Conservation (phyloP, 2,113 vertebrate genomes). For the Nerophis ophidion region DNA sequence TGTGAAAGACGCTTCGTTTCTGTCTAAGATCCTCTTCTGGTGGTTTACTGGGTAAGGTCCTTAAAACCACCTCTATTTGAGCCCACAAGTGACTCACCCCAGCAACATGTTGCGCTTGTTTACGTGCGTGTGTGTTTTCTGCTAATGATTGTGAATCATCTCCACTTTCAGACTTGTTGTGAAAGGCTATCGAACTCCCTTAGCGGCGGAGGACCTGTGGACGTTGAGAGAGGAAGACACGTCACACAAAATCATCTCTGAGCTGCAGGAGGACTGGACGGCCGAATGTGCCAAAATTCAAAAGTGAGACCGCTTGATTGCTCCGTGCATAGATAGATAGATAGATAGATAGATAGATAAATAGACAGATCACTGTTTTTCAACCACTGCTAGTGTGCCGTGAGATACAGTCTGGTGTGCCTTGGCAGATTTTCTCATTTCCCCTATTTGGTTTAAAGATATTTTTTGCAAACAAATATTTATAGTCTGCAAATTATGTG, state of each 20-base stretch:
- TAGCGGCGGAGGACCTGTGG: conserved; percentile 82
- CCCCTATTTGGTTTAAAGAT: no score
- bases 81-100: conserved; percentile 35
- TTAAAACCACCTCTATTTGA: conserved; percentile 41
- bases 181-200: conserved; percentile 75
- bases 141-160: conserved; percentile 41
- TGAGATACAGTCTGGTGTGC: no score
- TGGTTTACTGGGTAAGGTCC: conserved; percentile 89
- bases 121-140: conserved; percentile 45
- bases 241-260: conserved; percentile 79
- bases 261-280: conserved; percentile 78
- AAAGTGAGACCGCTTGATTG: conserved; percentile 51
- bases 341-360: no score
- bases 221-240: conserved; percentile 78
- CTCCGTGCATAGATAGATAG: not conserved
- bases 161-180: conserved; percentile 74
- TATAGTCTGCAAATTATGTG: no score
- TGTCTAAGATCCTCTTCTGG: conserved; percentile 90
- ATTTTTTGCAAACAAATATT: no score
- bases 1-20: conserved; percentile 81
- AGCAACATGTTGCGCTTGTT: conserved; percentile 43
- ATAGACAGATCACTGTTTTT: no score
- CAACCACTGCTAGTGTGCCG: no score
- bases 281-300: conserved; percentile 69
- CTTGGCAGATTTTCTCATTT: no score